Base-by-base conservation (phyloP, 2,888 invertebrate species). In the Dryadula phaetusa region DNA sequence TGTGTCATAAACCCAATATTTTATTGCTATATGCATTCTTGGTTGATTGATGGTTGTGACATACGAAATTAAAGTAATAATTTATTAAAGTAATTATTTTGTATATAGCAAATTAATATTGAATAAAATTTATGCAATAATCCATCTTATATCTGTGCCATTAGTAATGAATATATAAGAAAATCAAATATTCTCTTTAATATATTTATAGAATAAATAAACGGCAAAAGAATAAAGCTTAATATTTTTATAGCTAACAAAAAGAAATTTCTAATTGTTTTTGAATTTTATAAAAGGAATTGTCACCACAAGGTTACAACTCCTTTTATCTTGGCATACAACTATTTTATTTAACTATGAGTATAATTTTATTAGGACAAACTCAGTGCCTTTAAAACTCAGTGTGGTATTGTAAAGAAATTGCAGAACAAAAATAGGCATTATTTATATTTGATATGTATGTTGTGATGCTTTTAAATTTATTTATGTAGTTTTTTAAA, bases 101-200 rank as follows among this genome's bases (percentile, higher is more conserved):
- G 65, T 67, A 62, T 66, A 47, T 64, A 71, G 70, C 71, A 70
- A 73, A 70, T 56, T 64, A 67, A 66, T 71, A 66, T 69, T 70
- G 58, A 71, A 72, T 66, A 73, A 63, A 67, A 62, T 34, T 58
- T 58, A 42, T 14, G 44, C 63, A 70, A 65, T 66, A 70, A 70
- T 54, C 44, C 61, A 37, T 64, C 18, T 60, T 46, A 14, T 58
- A 56, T 64, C 47, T 47, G 64, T 65, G 58, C 40, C 64, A 65
- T 65, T 32, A 65, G 64, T 60, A 65, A 60, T 60, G 54, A n/a
- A 56, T 56, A 40, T 40, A 16, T n/a, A 10, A 4, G n/a, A 8
- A 22, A 25, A 56, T 40, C 5, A 5, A 54, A 22, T 7, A 22
- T 25, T 22, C 25, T 22, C 10, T 14, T 40, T 56, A 18, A n/a